Conservation (phyloP, 1,140 invertebrate genomes). For the Neodiprion virginianus region DNA sequence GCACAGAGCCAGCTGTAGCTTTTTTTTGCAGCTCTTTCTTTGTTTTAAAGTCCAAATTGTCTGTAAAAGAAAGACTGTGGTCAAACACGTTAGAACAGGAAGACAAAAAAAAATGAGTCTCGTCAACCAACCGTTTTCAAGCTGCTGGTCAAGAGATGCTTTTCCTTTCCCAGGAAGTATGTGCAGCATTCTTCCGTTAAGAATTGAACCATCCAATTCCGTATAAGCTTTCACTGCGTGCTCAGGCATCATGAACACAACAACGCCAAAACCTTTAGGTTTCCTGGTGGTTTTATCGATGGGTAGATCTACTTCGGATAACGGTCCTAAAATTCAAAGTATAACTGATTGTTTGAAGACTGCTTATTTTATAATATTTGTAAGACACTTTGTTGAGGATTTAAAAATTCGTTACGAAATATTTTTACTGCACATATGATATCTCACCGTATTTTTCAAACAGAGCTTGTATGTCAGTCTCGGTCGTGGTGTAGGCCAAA, state of each 20-base stretch:
- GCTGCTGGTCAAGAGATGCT: slow-evolving; percentile 61
- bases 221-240: slow-evolving; percentile 90
- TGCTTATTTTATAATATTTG: too few relatives aligned
- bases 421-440: background rate
- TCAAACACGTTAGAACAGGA: too few relatives aligned
- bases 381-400: slow-evolving; percentile 16
- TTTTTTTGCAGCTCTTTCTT: slow-evolving; percentile 86
- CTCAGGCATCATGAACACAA: slow-evolving; percentile 95
- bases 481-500: slow-evolving; percentile 86
- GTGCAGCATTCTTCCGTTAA: slow-evolving; percentile 93
- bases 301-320: slow-evolving; percentile 90
- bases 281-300: slow-evolving; percentile 85
- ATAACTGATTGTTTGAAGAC: background rate
- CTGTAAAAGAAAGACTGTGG: slow-evolving; percentile 51
- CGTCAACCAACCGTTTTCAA: slow-evolving; percentile 60
- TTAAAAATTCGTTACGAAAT: background rate
- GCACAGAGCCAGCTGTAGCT: slow-evolving; percentile 75
- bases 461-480: slow-evolving; percentile 83
- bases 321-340: slow-evolving; percentile 68
- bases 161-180: slow-evolving; percentile 87
- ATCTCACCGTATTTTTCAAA: slow-evolving; percentile 88
- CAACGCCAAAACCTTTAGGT: slow-evolving; percentile 92
- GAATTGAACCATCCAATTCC: slow-evolving; percentile 86
- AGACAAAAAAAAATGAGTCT: slow-evolving; percentile 18
- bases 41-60: slow-evolving; percentile 79